Evolutionary conservation across 2,797 vertebrate genomes (phyloP).

Genomic region (Threskiornis aethiopicus): DNA sequence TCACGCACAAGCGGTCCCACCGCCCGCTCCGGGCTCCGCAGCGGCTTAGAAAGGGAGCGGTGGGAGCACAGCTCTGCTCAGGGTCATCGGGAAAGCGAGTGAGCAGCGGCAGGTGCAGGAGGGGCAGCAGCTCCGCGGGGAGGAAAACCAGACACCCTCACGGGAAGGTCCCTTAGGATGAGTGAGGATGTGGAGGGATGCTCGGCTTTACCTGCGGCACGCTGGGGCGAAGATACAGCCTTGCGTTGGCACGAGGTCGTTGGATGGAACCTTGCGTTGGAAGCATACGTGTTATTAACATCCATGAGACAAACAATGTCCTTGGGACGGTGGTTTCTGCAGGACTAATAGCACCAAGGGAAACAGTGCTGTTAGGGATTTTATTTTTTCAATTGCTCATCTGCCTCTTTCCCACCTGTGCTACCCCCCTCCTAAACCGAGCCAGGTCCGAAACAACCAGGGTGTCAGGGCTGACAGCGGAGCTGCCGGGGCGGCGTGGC

Average conservation of each 20-base stretch:
- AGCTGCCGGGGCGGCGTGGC: not conserved
- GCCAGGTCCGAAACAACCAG: accelerated
- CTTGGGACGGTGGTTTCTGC: not conserved
- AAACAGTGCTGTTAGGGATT: accelerated
- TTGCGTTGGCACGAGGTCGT: accelerated
- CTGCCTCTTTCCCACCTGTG: not conserved
- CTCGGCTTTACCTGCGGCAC: not conserved
- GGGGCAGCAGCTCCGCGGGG: not conserved
- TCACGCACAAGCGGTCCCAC: accelerated
- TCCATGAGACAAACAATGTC: accelerated
- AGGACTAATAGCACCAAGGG: accelerated
- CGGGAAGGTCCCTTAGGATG: accelerated
- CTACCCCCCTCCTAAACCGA: not conserved
- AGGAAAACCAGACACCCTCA: accelerated
- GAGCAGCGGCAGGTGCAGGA: not conserved
- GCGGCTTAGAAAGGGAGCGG: not conserved
- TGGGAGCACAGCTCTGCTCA: not conserved
- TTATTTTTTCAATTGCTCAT: no score
- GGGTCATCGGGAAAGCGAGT: not conserved
- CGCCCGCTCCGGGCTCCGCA: not conserved
- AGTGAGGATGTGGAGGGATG: not conserved
- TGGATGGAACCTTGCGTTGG: not conserved
- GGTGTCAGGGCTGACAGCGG: not conserved
- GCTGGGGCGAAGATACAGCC: accelerated
- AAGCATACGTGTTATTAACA: accelerated